These are phyloP conservation scores for Drosophila guanche DNA, from an alignment of 1,140 invertebrate species.

Conservation along the genomic window DNA sequence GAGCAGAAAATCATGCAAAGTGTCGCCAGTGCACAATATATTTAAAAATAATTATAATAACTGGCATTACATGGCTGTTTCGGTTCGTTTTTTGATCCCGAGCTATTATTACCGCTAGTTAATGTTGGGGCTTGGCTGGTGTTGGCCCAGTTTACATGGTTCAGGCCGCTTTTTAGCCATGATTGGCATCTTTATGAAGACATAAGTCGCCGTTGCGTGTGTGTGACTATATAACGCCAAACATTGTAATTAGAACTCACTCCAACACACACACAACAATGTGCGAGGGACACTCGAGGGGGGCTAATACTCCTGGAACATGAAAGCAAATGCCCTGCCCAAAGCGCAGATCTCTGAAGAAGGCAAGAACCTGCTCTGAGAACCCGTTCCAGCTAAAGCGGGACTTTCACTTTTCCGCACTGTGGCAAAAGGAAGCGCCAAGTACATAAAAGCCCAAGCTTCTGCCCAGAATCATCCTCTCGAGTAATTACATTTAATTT, in stretches of 20 bases:
- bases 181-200: slow-evolving; percentile 82
- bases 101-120: slow-evolving; percentile 62
- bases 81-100: not conserved
- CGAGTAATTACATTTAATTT: slow-evolving; percentile 80
- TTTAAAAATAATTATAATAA: slow-evolving; percentile 81
- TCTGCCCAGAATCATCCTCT: slow-evolving; percentile 40
- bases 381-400: slow-evolving; percentile 42
- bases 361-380: slow-evolving; percentile 14
- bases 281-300: slow-evolving; percentile 25
- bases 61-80: slow-evolving; percentile 53
- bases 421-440: slow-evolving; percentile 39
- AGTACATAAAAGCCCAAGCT: slow-evolving; percentile 32
- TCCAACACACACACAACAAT: slow-evolving; percentile 40
- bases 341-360: too few species aligned
- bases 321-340: too few species aligned
- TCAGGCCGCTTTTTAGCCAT: slow-evolving; percentile 37
- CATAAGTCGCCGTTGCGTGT: slow-evolving; percentile 58
- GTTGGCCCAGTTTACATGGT: slow-evolving; percentile 74
- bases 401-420: slow-evolving; percentile 59
- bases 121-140: slow-evolving; percentile 48
- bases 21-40: slow-evolving; percentile 67
- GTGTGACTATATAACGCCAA: slow-evolving; percentile 33
- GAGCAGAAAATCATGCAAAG: slow-evolving; percentile 77
- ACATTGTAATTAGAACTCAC: slow-evolving; percentile 67
- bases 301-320: slow-evolving; percentile 35